Evolutionary conservation across 2,797 vertebrate genomes (phyloP), one percentile per base, ranked within the genome.

Genomic region (Poecilia gillii): DNA sequence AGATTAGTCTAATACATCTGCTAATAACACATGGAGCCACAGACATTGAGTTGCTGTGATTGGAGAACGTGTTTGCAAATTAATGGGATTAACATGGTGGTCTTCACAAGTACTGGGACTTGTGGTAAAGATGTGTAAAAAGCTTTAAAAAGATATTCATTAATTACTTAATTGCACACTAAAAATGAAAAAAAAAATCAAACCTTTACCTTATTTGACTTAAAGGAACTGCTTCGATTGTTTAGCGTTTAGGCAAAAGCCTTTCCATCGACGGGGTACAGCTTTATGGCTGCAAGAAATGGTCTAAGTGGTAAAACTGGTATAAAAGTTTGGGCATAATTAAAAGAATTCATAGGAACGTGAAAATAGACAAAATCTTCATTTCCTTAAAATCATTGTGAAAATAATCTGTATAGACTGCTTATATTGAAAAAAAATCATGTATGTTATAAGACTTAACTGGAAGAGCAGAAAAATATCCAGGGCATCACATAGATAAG

Each of bases 1-100:
- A 76, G 85, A 91, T 86, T 57, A 82, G 59, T 53, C 83, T 82
- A 90, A 88, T 81, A 84, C 70, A 55, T 75, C 80, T 74, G 81
- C 81, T 90, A 85, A 93, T 87, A 80, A 85, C 75, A 41, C 68
- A 74, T 68, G 77, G 25, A 78, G 74, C 79, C 75, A 43, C 72
- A 79, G 73, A 68, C 74, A 41, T 14, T 46, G 71, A 18, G 14
- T 55, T 4, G 68, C 31, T 68, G 51, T 86, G 78, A 87, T 64
- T 81, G 64, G 28, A 57, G 49, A 72, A 72, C 73, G 25, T 33
- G 28, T 76, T 75, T 28, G 20, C 33, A 68, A 79, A 77, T 74
- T 28, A 62, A 82, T 49, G 59, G 45, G 68, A 47, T 39, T 55
- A 25, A 71, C 45, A 71, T 71, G 68, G 41, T 71, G 68, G 25